These are phyloP conservation scores for Eurytoma californica DNA, from an alignment of 2,888 invertebrate species.

Conservation along the genomic window DNA sequence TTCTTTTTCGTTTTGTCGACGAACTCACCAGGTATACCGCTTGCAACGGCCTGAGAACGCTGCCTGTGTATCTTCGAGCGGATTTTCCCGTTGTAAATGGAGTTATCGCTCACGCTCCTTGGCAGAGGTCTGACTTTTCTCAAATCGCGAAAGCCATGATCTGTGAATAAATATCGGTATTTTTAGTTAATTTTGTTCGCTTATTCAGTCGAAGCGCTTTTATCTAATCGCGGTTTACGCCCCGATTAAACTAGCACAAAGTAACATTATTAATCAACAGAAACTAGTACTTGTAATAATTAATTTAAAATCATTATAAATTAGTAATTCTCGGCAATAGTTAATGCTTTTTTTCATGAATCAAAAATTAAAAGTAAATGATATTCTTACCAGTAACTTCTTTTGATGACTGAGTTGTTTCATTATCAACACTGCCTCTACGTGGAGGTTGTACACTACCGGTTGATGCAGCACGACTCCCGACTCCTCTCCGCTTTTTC, in stretches of 20 bases:
- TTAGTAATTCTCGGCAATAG: no score
- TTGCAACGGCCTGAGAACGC: conserved; percentile 65
- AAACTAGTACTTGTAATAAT: no score
- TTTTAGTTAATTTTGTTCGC: background rate
- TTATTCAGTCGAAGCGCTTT: background rate
- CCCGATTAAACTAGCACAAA: background rate
- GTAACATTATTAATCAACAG: no score
- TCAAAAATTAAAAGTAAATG: background rate
- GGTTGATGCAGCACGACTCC: conserved; percentile 71
- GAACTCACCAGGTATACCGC: conserved; percentile 70
- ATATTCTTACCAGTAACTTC: conserved; percentile 68
- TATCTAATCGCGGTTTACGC: conserved; percentile 30
- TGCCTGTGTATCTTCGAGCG: conserved; percentile 67
- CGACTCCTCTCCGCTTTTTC: conserved; percentile 79
- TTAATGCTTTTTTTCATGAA: background rate
- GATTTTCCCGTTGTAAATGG: conserved; percentile 69
- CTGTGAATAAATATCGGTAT: conserved; percentile 58
- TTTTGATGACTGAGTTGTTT: conserved; percentile 66
- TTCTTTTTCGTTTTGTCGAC: background rate
- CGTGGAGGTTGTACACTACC: conserved; percentile 73
- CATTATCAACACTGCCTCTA: conserved; percentile 71
- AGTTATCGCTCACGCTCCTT: conserved; percentile 74
- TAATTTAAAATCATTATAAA: no score
- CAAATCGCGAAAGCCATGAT: conserved; percentile 69
- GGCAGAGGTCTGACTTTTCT: conserved; percentile 71